Evolutionary conservation across 2,888 invertebrate species (phyloP), one percentile per base, ranked within the genome.

Genomic region (Epinotia brunnichana): DNA sequence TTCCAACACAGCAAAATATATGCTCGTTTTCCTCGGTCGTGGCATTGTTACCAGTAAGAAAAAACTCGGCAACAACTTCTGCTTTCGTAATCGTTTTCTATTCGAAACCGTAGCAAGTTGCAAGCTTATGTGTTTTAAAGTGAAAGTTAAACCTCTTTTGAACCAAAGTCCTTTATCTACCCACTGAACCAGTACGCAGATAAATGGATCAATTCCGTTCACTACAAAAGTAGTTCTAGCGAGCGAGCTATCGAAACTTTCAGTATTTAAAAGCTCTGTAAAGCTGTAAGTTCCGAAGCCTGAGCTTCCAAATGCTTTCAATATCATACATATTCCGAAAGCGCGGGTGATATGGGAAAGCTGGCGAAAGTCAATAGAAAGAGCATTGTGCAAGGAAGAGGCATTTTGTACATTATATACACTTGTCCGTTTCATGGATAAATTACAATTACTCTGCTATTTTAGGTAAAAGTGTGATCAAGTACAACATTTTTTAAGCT

Each of bases 231-330:
- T 53, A 64, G 59, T 66, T 66, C 51, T 21, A 35, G 39, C 64
- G 44, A 29, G 48, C 41, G 21, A 60, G 66, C 66, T 66, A 71
- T 71, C 60, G 66, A 53, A 71, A 71, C 60, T 71, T 71, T 29
- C 54, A 60, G 66, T 66, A 67, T 71, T 71, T 66, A 71, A 66
- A 71, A 66, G 41, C 71, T 19, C 15, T 10, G 21, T 41, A 60
- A 59, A 61, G 41, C 71, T 66, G 64, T 60, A 67, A 71, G 60
- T 61, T 60, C 21, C 35, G 56, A 39, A 59, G 54, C 44, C 35
- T 53, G 21, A 61, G 35, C 29, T 53, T 54, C 41, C 21, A 56
- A 29, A 21, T 39, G 66, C 54, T 66, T 66, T 66, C 66, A 66
- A 64, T 66, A 66, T 66, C 66, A 41, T 66, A 39, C 66, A 66